Conservation (phyloP, 2,888 invertebrate genomes). For the Nymphalis c-album region DNA sequence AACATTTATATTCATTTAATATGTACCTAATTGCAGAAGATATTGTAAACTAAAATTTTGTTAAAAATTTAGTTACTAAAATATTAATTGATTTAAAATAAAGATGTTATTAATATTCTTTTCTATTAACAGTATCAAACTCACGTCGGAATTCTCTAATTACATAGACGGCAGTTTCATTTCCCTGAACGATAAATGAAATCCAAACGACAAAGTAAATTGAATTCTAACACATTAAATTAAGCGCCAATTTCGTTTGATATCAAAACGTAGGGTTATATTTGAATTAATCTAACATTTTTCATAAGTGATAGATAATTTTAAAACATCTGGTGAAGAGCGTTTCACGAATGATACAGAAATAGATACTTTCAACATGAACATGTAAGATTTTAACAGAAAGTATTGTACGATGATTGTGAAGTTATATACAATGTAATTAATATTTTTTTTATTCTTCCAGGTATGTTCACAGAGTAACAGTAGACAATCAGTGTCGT, state of each 20-base stretch:
- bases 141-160: constrained; percentile 53
- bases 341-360: constrained; percentile 46
- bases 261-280: constrained; percentile 52
- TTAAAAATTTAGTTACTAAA: no score
- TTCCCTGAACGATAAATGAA: constrained; percentile 18
- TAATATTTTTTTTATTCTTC: constrained; percentile 35
- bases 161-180: constrained; percentile 24
- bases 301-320: constrained; percentile 62
- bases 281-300: constrained; percentile 56
- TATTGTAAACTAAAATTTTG: no score
- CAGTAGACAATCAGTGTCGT: constrained; percentile 31
- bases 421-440: constrained; percentile 24
- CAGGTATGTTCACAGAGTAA: constrained; percentile 39
- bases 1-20: no score
- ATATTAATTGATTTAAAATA: background rate
- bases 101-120: background rate
- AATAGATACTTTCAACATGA: constrained; percentile 47
- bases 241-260: constrained; percentile 48
- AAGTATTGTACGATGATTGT: constrained; percentile 5
- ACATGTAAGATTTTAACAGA: constrained; percentile 19
- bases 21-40: no score
- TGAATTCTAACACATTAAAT: constrained; percentile 10
- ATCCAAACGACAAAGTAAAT: constrained; percentile 4
- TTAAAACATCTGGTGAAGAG: constrained; percentile 58
- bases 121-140: constrained; percentile 36